Evolutionary conservation across 2,888 invertebrate genomes (phyloP), one percentile per base, ranked within the genome.

Genomic region (Hypsopygia costalis): DNA sequence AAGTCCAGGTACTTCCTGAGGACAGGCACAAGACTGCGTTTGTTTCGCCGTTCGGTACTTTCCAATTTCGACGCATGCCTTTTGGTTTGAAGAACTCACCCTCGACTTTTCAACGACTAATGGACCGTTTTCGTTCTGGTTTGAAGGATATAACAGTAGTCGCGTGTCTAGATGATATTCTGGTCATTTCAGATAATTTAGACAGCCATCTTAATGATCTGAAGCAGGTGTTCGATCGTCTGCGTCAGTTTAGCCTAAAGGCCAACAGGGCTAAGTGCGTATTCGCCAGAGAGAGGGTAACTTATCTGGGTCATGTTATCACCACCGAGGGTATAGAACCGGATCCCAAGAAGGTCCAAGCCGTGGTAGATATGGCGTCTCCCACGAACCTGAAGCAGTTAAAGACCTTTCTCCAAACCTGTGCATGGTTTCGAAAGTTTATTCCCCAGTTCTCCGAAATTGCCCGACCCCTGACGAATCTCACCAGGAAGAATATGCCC

Each of bases 221-320:
- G 10, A 7, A 29, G 29, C 29, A 29, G 29, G 29, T 29, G 6
- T 29, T 29, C 5, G 29, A 29, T 1, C 29, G 29, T 5, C 29
- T 29, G 4, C 29, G 29, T 9, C 5, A 9, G 10, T 29, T 29
- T 29, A 29, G 9, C 10, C 10, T 29, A 5, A 7, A 9, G 5
- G 29, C 29, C 6, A 29, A 29, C 10, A 1, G 40, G 1, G 10
- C 6, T 5, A 29, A 29, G 10, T 29, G 29, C 6, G 10, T 10
- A 9, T 29, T 29, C 11, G 29, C 10, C 3, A 11, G 29, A 1
- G 6, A 9, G 11, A 3, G 10, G 10, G 36, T 52, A 2, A 46
- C 21, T 5, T 58, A 52, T 16, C 41, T 55, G 3, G 54, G 55
- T 0, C 52, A 57, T 27, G 39, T 51, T 9, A 40, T 54, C 6